Base-by-base conservation (phyloP, 2,113 vertebrate genomes). In the Gambusia holbrooki region DNA sequence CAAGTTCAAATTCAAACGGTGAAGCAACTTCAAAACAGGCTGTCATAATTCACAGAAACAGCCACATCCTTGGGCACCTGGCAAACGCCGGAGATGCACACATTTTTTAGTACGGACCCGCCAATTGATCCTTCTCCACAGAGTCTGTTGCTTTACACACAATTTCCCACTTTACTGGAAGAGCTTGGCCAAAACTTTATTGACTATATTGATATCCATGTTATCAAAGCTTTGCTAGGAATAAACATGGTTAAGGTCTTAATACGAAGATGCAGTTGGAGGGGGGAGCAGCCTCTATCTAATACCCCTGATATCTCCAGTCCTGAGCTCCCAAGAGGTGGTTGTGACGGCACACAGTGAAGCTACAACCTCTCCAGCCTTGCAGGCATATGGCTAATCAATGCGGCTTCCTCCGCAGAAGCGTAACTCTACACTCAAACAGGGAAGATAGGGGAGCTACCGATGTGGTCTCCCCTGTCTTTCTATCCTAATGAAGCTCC, bases 401-500 rank as follows among this genome's bases (percentile, higher is more conserved):
- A 84, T 88, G 82, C 78, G 54, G 76, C 79, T 73, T 87, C 85
- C 89, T 89, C 88, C 83, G 83, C 83, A 73, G 74, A 76, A 66
- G 70, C 17, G 91, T 87, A 94, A 93, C 90, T 70, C 62, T 91
- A 93, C 87, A 92, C 83, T 76, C 65, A 27, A 84, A 84, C 35
- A 73, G 80, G 80, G 83, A 82, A 86, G 72, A 78, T 73, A 86
- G 84, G 73, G 84, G 84, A 88, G 90, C 87, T 86, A 82, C 84
- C 82, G 73, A 70, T 33, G 7, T 17, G 82, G 79, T 72, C 83
- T 88, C 84, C 78, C 76, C 79, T 63, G 80, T 84, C 87, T 92
- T 84, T 77, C 87, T 27, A 35, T 87, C 84, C 89, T 92, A 90
- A 94, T 94, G 86, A 93, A 93, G 84, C 89, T 89, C 76, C 71